Base-by-base conservation (phyloP, 2,888 invertebrate species). In the Habrosyne pyritoides region DNA sequence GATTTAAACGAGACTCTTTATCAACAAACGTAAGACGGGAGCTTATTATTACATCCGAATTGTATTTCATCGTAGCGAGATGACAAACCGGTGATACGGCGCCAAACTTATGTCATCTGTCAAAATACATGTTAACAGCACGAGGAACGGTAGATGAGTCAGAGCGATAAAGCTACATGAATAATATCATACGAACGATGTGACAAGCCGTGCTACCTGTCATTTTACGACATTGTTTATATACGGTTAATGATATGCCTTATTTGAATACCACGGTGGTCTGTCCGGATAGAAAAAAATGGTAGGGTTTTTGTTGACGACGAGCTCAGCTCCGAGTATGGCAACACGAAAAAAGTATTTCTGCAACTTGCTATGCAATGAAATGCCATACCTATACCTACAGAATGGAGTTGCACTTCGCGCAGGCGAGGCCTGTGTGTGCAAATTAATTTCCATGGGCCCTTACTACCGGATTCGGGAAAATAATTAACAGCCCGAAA, bases 61-160 rank as follows among this genome's bases (percentile, higher is more conserved):
- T 87, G 89, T 88, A 83, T 86, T 88, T 87, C 88, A 87, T 84
- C 87, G 81, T 71, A 71, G 64, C 68, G 74, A 87, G 89, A 88
- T 91, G 91, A 86, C 84, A 80, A 75, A 68, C 76, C 66, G 66
- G 73, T 66, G 89, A 91, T 92, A 92, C 70, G 84, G 84, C 84
- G 81, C 83, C 85, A 85, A 91, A 91, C 86, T 91, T 91, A 91
- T 91, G 92, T 92, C 91, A 89, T 92, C 87, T 91, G 91, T 91
- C 92, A 92, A 92, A 92, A 91, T 90, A 91, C 82, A 91, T 89
- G 91, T 91, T 91, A 90, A 89, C 91, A 88, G 86, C 81, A 81
- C 75, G 71, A 73, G 64, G 69, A 77, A 80, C 75, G 75, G 74
- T 71, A 79, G 87, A 86, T 87, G 77, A 74, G 77, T 67, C 69